A percentile compares a stretch with the other conserved stretches of the same genome.
Evolutionary conservation across 1,140 invertebrate genomes (phyloP).

Genomic region (Drosophila malerkotliana): DNA sequence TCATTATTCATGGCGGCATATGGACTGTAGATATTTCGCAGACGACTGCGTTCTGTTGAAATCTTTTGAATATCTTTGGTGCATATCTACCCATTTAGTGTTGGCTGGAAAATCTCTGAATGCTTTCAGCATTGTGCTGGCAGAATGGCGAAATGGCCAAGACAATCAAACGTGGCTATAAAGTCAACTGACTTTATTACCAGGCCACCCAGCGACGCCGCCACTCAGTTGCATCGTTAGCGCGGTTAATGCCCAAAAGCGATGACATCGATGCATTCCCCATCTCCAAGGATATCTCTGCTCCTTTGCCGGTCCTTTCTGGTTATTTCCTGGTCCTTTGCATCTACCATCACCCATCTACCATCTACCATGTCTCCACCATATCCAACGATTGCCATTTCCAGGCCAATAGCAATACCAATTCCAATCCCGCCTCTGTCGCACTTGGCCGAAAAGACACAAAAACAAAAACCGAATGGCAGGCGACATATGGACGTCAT

Average conservation of each 20-base stretch:
- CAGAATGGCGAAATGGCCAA: constrained; percentile 31
- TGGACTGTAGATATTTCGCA: not conserved
- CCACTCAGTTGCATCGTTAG: constrained; percentile 59
- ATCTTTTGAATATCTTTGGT: constrained; percentile 3
- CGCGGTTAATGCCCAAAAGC: constrained; percentile 59
- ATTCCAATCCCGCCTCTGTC: constrained; percentile 1
- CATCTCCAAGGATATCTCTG: constrained; percentile 4
- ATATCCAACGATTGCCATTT: constrained; percentile 26
- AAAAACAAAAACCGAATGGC: constrained; percentile 10
- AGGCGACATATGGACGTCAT: constrained; percentile 73
- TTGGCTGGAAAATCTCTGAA: constrained; percentile 14
- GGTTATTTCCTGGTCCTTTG: not conserved
- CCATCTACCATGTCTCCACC: not conserved
- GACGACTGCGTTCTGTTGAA: not conserved
- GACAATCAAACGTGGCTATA: constrained; percentile 59
- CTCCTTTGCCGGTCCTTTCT: not conserved
- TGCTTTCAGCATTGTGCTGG: not conserved
- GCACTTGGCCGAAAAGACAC: constrained; percentile 18
- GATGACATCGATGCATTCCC: constrained; percentile 25
- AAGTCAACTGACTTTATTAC: constrained; percentile 74
- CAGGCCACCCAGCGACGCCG: constrained; percentile 5
- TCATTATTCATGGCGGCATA: not conserved
- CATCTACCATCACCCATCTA: not conserved
- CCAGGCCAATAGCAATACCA: constrained; percentile 27
- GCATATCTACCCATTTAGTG: not conserved